These are phyloP conservation scores for Takifugu bimaculatus DNA, from an alignment of 2,113 vertebrate genomes.

Conservation along the genomic window DNA sequence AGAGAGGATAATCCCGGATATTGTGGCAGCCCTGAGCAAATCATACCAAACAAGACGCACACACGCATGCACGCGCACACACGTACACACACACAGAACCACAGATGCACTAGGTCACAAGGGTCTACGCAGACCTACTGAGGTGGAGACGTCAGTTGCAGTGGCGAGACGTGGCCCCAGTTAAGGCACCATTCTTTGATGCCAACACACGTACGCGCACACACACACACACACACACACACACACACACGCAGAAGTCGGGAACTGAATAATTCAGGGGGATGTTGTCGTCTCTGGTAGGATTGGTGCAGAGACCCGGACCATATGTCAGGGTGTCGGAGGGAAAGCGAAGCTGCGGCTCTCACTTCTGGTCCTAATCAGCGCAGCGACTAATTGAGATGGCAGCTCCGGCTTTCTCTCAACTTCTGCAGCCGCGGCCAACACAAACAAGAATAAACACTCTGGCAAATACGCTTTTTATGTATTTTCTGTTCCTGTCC, in stretches of 20 bases:
- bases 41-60: conserved; percentile 4
- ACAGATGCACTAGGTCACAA: conserved; percentile 17
- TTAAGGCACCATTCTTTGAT: conserved; percentile 21
- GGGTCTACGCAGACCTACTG: conserved; percentile 30
- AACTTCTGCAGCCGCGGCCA: conserved; percentile 21
- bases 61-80: conserved; percentile 10
- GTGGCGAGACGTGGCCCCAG: conserved; percentile 1
- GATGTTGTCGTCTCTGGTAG: conserved; percentile 16
- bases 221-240: neutral
- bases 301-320: conserved; percentile 11
- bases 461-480: neutral
- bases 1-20: conserved; percentile 57
- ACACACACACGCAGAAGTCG: no score
- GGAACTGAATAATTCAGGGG: conserved; percentile 29
- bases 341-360: conserved; percentile 13
- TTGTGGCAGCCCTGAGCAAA: conserved; percentile 21
- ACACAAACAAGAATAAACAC: conserved; percentile 4
- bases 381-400: conserved; percentile 26
- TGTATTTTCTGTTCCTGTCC: no score
- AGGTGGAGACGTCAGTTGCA: conserved; percentile 18
- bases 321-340: conserved; percentile 34
- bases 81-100: conserved; percentile 13
- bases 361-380: conserved; percentile 38
- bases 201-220: conserved; percentile 11
- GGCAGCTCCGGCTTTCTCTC: conserved; percentile 11